A percentile compares a stretch with the other conserved stretches of the same genome.
phyloP scores from a whole-genome alignment of 2,113 vertebrate genomes.

The Trematocara stigmaticum region DNA sequence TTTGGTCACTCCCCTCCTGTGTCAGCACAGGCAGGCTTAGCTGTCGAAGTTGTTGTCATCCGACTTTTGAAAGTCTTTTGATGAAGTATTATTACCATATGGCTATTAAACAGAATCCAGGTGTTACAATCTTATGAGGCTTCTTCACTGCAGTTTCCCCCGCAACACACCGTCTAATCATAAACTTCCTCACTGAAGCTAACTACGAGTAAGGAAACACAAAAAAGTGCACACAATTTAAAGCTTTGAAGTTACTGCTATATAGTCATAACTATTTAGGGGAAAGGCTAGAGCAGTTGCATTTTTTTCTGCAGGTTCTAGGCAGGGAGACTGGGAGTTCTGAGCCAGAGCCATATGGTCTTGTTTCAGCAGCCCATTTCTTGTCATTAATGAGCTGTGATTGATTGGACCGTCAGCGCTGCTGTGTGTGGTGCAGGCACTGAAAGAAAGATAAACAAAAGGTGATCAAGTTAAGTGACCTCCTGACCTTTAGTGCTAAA shows the following conservation, averaged over 20 bases:
- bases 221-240: background rate
- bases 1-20: background rate
- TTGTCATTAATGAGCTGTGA: slow-evolving; percentile 70
- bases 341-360: slow-evolving; percentile 61
- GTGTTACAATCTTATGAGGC: background rate
- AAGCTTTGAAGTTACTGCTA: background rate
- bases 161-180: background rate
- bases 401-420: slow-evolving; percentile 49
- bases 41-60: background rate
- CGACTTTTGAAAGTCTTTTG: slow-evolving; percentile 2
- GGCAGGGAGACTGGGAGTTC: slow-evolving; percentile 7
- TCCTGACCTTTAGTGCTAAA: background rate
- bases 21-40: background rate
- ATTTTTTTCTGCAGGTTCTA: slow-evolving; percentile 5
- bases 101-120: slow-evolving; percentile 14
- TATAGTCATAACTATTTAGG: background rate
- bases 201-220: background rate
- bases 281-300: background rate
- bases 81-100: slow-evolving; percentile 5
- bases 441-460: slow-evolving; percentile 34
- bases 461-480: background rate
- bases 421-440: slow-evolving; percentile 7
- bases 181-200: background rate
- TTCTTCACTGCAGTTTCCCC: background rate
- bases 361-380: slow-evolving; percentile 51